A percentile compares a stretch with the other conserved stretches of the same genome.
phyloP scores from a whole-genome alignment of 2,797 vertebrate species.

The Diceros bicornis region DNA sequence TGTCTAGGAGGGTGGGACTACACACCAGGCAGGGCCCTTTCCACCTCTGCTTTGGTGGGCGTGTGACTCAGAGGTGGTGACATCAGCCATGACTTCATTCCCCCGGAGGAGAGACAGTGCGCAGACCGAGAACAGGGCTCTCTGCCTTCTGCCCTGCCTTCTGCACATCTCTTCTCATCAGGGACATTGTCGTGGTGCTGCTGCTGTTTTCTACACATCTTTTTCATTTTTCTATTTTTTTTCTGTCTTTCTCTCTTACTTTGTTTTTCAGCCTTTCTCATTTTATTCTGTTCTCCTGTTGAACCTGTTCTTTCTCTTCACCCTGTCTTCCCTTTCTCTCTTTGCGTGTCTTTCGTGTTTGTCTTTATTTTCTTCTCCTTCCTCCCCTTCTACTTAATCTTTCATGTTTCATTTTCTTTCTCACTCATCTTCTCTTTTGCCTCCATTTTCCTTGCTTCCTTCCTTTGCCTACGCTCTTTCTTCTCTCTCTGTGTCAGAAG shows the following conservation, averaged over 20 bases:
- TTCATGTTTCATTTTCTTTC: not conserved
- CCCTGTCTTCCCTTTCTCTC: not conserved
- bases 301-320: not conserved
- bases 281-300: not conserved
- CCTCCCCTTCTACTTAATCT: not conserved
- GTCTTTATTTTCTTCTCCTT: not conserved
- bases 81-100: slow-evolving; percentile 84
- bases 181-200: not conserved
- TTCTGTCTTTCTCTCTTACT: not conserved
- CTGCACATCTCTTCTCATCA: slow-evolving; percentile 21
- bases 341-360: not conserved
- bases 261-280: not conserved
- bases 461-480: not conserved
- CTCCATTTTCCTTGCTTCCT: not conserved
- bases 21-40: slow-evolving; percentile 74
- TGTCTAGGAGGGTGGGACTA: not conserved
- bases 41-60: slow-evolving; percentile 61
- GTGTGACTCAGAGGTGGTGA: slow-evolving; percentile 78
- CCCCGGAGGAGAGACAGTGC: slow-evolving; percentile 59
- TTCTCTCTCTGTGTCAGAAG: not conserved
- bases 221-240: not conserved
- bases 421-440: not conserved
- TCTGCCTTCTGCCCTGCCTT: slow-evolving; percentile 50
- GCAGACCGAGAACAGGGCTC: not conserved
- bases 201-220: not conserved